Base-by-base conservation (phyloP, 1,140 invertebrate species). In the Zaprionus taronus region DNA sequence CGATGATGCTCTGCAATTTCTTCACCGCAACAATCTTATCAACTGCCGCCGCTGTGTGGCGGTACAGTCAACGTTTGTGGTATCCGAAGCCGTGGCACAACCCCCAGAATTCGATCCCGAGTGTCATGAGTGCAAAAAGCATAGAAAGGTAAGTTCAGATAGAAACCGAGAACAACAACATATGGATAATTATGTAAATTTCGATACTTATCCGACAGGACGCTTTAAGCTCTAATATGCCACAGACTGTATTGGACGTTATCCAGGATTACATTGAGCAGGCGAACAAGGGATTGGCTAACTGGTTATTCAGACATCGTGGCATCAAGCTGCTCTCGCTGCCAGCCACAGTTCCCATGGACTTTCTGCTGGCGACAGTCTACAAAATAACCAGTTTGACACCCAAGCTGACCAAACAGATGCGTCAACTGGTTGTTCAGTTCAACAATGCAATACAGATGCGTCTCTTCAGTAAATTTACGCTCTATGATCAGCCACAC, bases 221-320 rank as follows among this genome's bases (percentile, higher is more conserved):
- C 93, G 96, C 97, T 49, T 93, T 97, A 67, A 95, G 97, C n/a
- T 97, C 96, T 69, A 96, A 97, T 93, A 94, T 98, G 74, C 97
- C 97, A 1, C 97, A 98, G 83, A 97, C 96, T 1, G 96, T 98
- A 26, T 94, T 97, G 92, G 95, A 95, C 77, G 96, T 98, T 84
- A 97, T 99, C 91, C 97, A 98, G 94, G 96, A 98, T 89, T 97
- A 97, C 1, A 98, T 98, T 76, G 97, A 98, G 82, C 95, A 97
- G 2, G 97, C 97, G 0, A 98, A 99, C 92, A 97, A 96, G 92
- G 97, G 97, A 15, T 91, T 99, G 31, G 94, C 98, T 34, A 98
- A 98, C 93, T 98, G 97, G 97, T 93, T 99, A 24, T 97, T 98
- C 91, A 96, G 96, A 81, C 96, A 97, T 81, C 94, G 95, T 73